phyloP scores from a whole-genome alignment of 2,888 invertebrate species.

The Cancer borealis region DNA sequence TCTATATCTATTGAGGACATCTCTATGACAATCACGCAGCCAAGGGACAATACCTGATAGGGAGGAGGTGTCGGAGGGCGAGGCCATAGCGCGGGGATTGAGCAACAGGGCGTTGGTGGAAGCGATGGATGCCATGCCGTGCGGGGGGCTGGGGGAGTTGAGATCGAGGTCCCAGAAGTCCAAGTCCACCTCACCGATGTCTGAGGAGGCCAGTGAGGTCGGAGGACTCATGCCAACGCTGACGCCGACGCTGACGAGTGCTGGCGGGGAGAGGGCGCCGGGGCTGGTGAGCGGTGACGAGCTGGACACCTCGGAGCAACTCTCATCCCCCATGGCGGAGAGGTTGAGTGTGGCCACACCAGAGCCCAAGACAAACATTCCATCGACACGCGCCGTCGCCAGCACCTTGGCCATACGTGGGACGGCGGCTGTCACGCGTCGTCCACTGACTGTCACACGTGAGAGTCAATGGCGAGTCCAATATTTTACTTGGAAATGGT shows the following conservation, averaged over 20 bases:
- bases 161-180: slow-evolving; percentile 76
- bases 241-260: slow-evolving; percentile 69
- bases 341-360: slow-evolving; percentile 67
- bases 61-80: slow-evolving; percentile 66
- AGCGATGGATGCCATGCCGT: slow-evolving; percentile 58
- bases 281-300: slow-evolving; percentile 71
- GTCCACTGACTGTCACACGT: slow-evolving; percentile 26
- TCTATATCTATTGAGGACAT: slow-evolving; percentile 18
- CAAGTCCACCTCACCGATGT: slow-evolving; percentile 74
- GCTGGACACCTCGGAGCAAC: slow-evolving; percentile 74
- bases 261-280: slow-evolving; percentile 69
- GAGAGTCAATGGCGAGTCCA: slow-evolving; percentile 13
- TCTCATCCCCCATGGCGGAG: slow-evolving; percentile 72
- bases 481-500: slow-evolving; percentile 26
- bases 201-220: slow-evolving; percentile 67
- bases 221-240: slow-evolving; percentile 72
- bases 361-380: slow-evolving; percentile 65
- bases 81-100: slow-evolving; percentile 51
- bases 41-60: slow-evolving; percentile 61
- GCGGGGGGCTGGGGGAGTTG: slow-evolving; percentile 72
- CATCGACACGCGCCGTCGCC: slow-evolving; percentile 51
- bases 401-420: slow-evolving; percentile 66
- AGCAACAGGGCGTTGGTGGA: slow-evolving; percentile 57
- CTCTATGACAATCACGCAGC: not conserved
- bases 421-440: slow-evolving; percentile 39